Base-by-base conservation (phyloP, 2,888 invertebrate species). In the Theretra japonica region DNA sequence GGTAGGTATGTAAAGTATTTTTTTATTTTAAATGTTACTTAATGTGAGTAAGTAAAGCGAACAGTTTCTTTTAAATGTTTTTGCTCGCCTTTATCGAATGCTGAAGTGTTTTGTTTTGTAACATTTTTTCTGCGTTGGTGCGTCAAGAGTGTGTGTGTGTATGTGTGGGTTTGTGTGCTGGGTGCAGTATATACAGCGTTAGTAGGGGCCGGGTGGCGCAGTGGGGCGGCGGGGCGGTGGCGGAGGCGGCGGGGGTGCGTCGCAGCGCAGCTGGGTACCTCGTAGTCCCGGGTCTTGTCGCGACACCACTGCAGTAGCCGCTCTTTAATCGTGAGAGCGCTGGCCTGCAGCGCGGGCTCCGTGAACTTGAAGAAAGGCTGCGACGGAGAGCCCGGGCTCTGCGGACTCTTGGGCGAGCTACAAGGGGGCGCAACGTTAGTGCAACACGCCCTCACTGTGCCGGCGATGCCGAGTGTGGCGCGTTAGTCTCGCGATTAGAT, bases 291-390 rank as follows among this genome's bases (percentile, higher is more conserved):
- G 87, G 99, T 99, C 96, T 99, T 98, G 95, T 97, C 97, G 95
- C 98, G 97, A 96, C 98, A 98, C 99, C 99, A 99, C 94, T 97
- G 97, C 95, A 99, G 96, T 92, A 99, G 96, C 94, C 98, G 97
- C 92, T 99, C 98, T 96, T 99, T 99, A 95, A 99, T 98, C 95
- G 98, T 97, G 95, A 97, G 97, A 88, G 98, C 98, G 95, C 97
- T 98, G 94, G 97, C 96, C 93, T 96, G 97, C 95, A 98, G 96
- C 94, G 97, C 96, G 88, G 97, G 97, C 95, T 98, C 98, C 93
- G 97, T 97, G 96, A 98, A 98, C 96, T 97, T 97, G 96, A 98
- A 98, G 94, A 96, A 96, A 90, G 97, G 97, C 92, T 96, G 95
- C 88, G 96, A 95, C 90, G 95, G 95, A 89, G 95, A 96, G 90